phyloP scores from a whole-genome alignment of 2,113 vertebrate genomes.

The Dicrurus megarhynchus region DNA sequence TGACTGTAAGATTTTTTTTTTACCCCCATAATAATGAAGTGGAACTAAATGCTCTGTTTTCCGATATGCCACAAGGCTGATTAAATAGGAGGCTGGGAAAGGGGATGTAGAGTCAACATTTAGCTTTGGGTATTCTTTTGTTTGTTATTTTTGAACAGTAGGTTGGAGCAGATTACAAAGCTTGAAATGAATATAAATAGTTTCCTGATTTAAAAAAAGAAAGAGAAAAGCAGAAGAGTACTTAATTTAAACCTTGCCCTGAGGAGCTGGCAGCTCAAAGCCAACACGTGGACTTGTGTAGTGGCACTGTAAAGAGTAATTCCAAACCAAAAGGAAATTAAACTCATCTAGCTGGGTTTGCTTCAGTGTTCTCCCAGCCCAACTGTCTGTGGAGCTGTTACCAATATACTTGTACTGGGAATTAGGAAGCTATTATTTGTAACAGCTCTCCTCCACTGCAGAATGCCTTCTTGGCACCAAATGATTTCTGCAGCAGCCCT shows the following conservation, averaged over 20 bases:
- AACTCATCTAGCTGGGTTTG: neutral
- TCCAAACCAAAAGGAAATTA: neutral
- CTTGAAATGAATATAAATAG: slow-evolving; percentile 28
- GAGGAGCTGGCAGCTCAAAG: slow-evolving; percentile 24
- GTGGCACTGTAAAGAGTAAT: neutral
- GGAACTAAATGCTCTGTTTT: slow-evolving; percentile 40
- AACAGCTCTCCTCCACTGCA: neutral
- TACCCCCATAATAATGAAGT: neutral
- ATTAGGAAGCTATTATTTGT: neutral
- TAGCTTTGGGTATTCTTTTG: slow-evolving; percentile 43
- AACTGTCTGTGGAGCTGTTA: neutral
- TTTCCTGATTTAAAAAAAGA: neutral
- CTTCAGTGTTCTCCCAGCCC: neutral
- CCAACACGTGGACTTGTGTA: neutral
- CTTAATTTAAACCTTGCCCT: slow-evolving; percentile 20
- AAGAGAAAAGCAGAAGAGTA: neutral
- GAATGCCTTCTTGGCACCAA: neutral
- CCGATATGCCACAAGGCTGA: slow-evolving; percentile 26
- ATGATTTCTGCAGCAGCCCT: neutral
- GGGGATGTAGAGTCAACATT: slow-evolving; percentile 8
- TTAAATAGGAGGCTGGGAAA: slow-evolving; percentile 12
- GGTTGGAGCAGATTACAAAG: slow-evolving; percentile 37
- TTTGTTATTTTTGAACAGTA: slow-evolving; percentile 14
- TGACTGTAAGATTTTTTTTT: neutral
- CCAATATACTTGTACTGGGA: neutral